A percentile compares a stretch with the other conserved stretches of the same genome.
Conservation (phyloP, 2,888 invertebrate genomes). For the Cecidostiba fungosa region DNA sequence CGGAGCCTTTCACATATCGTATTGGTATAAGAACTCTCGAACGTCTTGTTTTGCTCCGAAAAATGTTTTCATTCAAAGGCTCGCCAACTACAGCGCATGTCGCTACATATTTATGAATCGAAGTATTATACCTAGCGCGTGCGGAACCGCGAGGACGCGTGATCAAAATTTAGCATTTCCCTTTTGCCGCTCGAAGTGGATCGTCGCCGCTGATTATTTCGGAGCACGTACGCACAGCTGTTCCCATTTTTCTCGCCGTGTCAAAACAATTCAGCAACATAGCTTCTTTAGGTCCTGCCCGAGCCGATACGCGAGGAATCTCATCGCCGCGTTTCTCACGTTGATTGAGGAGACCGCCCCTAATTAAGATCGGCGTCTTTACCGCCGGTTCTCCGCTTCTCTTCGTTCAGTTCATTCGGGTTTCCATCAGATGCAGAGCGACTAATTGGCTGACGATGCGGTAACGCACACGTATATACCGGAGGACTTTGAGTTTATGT, state of each 20-base stretch:
- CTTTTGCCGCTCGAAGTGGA: too few species aligned
- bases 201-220: too few species aligned
- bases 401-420: too few species aligned
- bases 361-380: not conserved
- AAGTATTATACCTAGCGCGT: not conserved
- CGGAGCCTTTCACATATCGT: not conserved
- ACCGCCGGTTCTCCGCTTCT: too few species aligned
- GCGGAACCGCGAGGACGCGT: conserved; percentile 15
- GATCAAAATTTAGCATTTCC: conserved; percentile 31
- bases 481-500: too few species aligned
- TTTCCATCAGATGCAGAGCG: too few species aligned
- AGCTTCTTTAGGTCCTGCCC: not conserved
- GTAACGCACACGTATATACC: too few species aligned
- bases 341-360: too few species aligned
- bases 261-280: conserved; percentile 21
- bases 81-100: not conserved
- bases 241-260: conserved; percentile 23
- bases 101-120: not conserved
- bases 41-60: not conserved
- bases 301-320: conserved; percentile 49
- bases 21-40: not conserved
- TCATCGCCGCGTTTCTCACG: too few species aligned
- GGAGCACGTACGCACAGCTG: conserved; percentile 34
- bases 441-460: too few species aligned
- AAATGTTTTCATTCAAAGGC: not conserved